A percentile compares a stretch with the other conserved stretches of the same genome.
These are phyloP conservation scores for Agonopterix subpropinquella DNA, from an alignment of 2,888 invertebrate genomes.

Conservation along the genomic window DNA sequence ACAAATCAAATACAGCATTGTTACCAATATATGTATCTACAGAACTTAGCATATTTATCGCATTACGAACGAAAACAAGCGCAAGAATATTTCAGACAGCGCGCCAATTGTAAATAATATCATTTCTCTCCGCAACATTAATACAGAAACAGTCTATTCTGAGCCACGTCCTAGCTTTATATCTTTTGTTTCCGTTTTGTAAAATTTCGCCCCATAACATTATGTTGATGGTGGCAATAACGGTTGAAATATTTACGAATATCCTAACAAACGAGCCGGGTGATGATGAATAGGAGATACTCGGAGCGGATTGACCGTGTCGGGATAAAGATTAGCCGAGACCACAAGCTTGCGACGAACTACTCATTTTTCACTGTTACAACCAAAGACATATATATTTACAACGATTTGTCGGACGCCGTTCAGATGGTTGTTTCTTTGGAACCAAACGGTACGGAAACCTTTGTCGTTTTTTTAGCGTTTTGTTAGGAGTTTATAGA, in stretches of 20 bases:
- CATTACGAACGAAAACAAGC: conserved; percentile 17
- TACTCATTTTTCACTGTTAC: conserved; percentile 18
- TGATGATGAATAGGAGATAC: conserved; percentile 61
- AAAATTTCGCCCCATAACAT: conserved; percentile 72
- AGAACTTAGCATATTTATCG: conserved; percentile 16
- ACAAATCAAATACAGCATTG: too few relatives aligned
- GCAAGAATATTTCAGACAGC: conserved; percentile 22
- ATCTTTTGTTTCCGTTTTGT: conserved; percentile 71
- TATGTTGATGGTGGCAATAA: conserved; percentile 73
- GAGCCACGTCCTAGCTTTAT: conserved; percentile 58
- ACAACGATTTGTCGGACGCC: conserved; percentile 12
- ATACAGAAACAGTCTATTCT: conserved; percentile 33
- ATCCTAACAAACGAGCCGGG: conserved; percentile 65
- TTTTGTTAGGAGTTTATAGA: too few relatives aligned
- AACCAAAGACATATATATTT: too few relatives aligned
- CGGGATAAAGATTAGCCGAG: conserved; percentile 50
- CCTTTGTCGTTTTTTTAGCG: too few relatives aligned
- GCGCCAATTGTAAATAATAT: conserved; percentile 45
- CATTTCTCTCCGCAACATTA: conserved; percentile 42
- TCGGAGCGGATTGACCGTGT: conserved; percentile 61
- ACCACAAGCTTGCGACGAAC: conserved; percentile 13
- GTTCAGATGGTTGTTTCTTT: too few relatives aligned
- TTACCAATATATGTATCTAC: too few relatives aligned
- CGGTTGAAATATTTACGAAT: conserved; percentile 74
- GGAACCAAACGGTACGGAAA: too few relatives aligned